Conservation (phyloP, 2,113 vertebrate species). For the Calonectris borealis region DNA sequence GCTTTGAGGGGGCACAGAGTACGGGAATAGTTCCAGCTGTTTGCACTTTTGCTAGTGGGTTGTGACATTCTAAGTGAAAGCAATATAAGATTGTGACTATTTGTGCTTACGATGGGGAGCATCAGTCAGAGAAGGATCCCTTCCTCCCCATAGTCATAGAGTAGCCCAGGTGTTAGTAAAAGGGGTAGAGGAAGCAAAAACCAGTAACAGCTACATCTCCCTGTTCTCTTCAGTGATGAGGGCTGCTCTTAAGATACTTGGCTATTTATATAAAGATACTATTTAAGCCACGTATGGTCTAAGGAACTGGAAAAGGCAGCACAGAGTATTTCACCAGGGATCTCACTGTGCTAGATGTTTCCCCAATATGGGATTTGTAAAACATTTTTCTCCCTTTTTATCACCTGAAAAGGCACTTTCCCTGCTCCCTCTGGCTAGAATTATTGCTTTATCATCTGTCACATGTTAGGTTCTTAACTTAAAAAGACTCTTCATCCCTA, state of each 20-base stretch:
- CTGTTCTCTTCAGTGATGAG: not conserved
- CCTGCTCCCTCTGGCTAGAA: not conserved
- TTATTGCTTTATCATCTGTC: not conserved
- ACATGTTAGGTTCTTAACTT: not conserved
- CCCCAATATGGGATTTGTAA: not conserved
- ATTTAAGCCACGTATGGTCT: not conserved
- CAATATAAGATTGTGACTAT: not conserved
- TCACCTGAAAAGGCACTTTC: not conserved
- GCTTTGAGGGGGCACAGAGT: not conserved
- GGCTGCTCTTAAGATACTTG: not conserved
- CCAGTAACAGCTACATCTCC: not conserved
- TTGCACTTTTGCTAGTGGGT: not conserved
- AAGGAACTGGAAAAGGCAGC: not conserved
- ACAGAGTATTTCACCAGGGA: not conserved
- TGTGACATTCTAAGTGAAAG: not conserved
- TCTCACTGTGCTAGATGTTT: not conserved
- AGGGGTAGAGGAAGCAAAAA: not conserved
- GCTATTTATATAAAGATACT: not conserved
- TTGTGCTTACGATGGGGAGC: not conserved
- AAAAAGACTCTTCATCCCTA: not conserved
- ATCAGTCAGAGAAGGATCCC: not conserved
- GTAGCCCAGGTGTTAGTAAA: not conserved
- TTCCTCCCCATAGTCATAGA: not conserved
- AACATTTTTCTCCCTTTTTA: not conserved
- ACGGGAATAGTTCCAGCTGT: not conserved